Conservation (phyloP, 2,888 invertebrate genomes). For the Mythimna pallens region DNA sequence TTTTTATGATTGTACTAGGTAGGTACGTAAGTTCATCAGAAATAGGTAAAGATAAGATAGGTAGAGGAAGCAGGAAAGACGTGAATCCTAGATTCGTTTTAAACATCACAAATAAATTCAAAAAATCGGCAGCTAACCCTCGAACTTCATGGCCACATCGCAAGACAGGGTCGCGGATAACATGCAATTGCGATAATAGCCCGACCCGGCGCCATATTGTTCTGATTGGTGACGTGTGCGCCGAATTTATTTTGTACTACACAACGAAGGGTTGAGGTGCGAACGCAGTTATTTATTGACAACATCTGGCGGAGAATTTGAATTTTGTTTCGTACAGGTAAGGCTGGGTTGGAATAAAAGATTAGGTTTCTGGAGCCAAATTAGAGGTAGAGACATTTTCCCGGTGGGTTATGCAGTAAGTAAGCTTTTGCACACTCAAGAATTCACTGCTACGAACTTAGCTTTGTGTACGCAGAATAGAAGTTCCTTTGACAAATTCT, state of each 20-base stretch:
- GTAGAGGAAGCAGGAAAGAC: neutral
- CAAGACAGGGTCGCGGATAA: conserved; percentile 81
- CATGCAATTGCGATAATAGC: conserved; percentile 84
- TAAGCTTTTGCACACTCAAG: neutral
- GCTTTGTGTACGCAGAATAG: neutral
- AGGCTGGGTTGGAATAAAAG: conserved; percentile 59
- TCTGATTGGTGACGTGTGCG: conserved; percentile 85
- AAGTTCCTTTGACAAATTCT: neutral
- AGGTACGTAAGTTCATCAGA: no score
- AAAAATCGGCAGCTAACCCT: conserved; percentile 33
- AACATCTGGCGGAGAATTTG: conserved; percentile 76
- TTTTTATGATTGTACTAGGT: neutral
- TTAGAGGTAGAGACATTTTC: conserved; percentile 32
- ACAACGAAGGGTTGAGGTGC: conserved; percentile 87
- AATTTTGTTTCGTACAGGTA: conserved; percentile 71
- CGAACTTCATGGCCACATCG: conserved; percentile 67
- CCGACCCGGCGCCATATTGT: conserved; percentile 87
- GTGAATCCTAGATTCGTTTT: no score
- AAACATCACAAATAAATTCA: neutral
- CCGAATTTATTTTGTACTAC: conserved; percentile 88
- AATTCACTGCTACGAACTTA: neutral
- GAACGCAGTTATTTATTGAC: conserved; percentile 81
- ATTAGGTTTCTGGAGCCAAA: conserved; percentile 53
- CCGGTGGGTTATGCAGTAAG: neutral
- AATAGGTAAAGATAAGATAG: no score